Evolutionary conservation across 2,113 vertebrate genomes (phyloP), one percentile per base, ranked within the genome.

Genomic region (Corydoras maculifer): DNA sequence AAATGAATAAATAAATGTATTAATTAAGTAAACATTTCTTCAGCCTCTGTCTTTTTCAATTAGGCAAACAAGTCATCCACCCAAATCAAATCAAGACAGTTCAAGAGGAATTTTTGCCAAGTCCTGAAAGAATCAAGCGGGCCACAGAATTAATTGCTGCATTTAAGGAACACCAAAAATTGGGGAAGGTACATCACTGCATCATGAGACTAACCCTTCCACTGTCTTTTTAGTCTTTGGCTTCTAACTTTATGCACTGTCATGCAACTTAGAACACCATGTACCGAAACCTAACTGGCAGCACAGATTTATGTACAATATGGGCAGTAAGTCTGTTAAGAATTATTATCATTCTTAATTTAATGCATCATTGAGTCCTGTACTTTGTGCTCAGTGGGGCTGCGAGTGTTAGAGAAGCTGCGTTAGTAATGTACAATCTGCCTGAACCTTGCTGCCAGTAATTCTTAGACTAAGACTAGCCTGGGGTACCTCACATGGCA

Each of bases 51-150:
- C 54, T 58, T 68, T 8, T 68, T 83, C 77, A 86, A 76, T 71
- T 88, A 94, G 97, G 96, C 85, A 99, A 98, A 86, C 95, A 98
- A 90, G 94, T 98, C 82, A 98, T 99, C 87, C 97, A 99, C 86
- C 96, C 97, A 15, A 93, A 89, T 82, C 97, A 98, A 88, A 87
- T 99, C 75, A 83, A 90, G 51, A 84, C 90, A 81, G 96, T 99
- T 76, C 97, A 99, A 82, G 93, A 96, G 73, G 93, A 97, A 87
- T 99, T 99, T 83, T 94, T 94, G 77, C 95, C 96, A 0, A 93
- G 92, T 85, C 86, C 83, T 69, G 93, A 93, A 83, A 92, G 91
- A 85, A 84, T 94, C 79, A 91, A 91, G 83, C 98, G 95, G 96
- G 94, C 96, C 49, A 84, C 85, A 78, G 94, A 96, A 83, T 91